A percentile compares a stretch with the other conserved stretches of the same genome.
Conservation (phyloP, 2,113 vertebrate genomes). For the Sinocyclocheilus anophthalmus region DNA sequence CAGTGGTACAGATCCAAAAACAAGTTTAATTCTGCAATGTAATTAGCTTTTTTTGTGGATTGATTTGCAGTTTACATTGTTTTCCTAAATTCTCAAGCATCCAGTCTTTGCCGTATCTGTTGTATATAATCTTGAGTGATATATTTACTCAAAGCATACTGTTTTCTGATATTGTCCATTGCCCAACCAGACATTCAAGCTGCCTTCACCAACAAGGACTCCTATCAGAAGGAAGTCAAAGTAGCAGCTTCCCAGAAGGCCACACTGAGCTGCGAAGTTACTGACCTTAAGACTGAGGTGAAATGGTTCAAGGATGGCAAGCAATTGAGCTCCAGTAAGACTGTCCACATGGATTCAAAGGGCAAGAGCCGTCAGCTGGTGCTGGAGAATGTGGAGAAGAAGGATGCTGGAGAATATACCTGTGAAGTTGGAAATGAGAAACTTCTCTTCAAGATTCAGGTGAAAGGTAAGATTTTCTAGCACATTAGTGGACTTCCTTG, state of each 20-base stretch:
- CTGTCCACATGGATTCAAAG: slow-evolving; percentile 72
- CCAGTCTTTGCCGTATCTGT: background rate
- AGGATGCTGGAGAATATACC: slow-evolving; percentile 83
- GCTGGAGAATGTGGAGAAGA: slow-evolving; percentile 75
- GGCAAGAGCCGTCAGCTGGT: slow-evolving; percentile 79
- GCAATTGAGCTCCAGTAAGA: slow-evolving; percentile 82
- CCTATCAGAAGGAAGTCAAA: slow-evolving; percentile 76
- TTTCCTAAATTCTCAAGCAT: background rate
- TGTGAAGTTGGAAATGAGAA: slow-evolving; percentile 81
- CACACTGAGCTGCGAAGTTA: slow-evolving; percentile 78
- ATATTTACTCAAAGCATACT: background rate
- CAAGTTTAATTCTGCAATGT: background rate
- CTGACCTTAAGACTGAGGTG: slow-evolving; percentile 75
- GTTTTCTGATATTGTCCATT: background rate
- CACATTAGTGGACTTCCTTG: background rate
- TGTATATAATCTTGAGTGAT: background rate
- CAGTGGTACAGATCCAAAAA: background rate
- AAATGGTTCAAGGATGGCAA: slow-evolving; percentile 90
- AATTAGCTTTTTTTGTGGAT: background rate
- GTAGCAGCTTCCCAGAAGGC: slow-evolving; percentile 79
- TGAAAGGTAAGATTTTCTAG: slow-evolving; percentile 78
- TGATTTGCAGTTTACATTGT: background rate
- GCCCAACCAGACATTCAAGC: slow-evolving; percentile 13
- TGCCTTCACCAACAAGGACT: slow-evolving; percentile 71
- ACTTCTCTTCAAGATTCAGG: slow-evolving; percentile 80